Percentiles rank a stretch among this genome's conserved stretches.
Conservation (phyloP, 2,888 invertebrate species). For the Meteorus cinctellus region DNA sequence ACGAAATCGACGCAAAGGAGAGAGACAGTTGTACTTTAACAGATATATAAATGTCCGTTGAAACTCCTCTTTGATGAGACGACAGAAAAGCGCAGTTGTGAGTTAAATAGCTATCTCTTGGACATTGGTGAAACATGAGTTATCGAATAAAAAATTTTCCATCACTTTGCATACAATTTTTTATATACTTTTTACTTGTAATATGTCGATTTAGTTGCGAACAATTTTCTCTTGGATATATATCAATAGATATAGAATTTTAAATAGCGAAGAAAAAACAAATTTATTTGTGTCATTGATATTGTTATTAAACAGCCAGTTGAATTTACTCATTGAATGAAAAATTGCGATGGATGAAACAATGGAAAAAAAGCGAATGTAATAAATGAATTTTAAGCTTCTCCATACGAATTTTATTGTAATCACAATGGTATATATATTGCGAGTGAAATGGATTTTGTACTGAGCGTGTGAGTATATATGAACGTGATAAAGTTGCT, state of each 20-base stretch:
- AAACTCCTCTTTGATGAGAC: conserved; percentile 37
- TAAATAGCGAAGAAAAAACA: no score
- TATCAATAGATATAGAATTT: no score
- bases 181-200: neutral
- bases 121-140: neutral
- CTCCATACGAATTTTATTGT: no score
- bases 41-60: conserved; percentile 17
- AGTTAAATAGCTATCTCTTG: conserved; percentile 19
- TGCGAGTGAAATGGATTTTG: neutral
- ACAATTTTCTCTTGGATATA: neutral
- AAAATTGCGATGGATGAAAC: neutral
- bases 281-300: neutral
- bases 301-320: neutral
- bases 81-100: conserved; percentile 18
- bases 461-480: neutral
- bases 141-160: conserved; percentile 4
- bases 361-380: neutral
- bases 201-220: neutral
- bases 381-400: no score
- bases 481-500: conserved; percentile 3
- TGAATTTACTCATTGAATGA: neutral
- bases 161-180: conserved; percentile 1
- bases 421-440: no score
- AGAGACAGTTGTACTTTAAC: conserved; percentile 5
- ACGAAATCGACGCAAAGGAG: conserved; percentile 46